Evolutionary conservation across 2,797 vertebrate genomes (phyloP).

Genomic region (Chiloscyllium punctatum): DNA sequence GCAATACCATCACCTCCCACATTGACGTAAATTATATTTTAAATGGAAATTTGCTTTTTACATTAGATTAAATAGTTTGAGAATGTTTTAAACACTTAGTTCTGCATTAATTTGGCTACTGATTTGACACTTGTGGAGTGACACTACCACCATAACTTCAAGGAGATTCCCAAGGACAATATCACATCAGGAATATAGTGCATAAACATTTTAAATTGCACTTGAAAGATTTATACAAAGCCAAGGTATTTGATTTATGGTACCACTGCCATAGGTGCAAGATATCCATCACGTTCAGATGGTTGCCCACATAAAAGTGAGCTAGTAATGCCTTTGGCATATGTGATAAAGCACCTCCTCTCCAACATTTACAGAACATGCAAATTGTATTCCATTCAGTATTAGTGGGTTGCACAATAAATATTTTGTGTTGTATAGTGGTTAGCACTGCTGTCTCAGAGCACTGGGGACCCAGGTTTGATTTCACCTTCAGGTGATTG

Average conservation of each 20-base stretch:
- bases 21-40: too few relatives aligned
- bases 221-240: not conserved
- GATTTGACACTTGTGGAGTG: too few relatives aligned
- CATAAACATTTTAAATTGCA: not conserved
- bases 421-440: not conserved
- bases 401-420: not conserved
- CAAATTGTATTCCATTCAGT: not conserved
- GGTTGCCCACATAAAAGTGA: not conserved
- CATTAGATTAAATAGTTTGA: too few relatives aligned
- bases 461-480: too few relatives aligned
- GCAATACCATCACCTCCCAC: too few relatives aligned
- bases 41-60: too few relatives aligned
- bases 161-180: too few relatives aligned
- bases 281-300: not conserved
- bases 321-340: not conserved
- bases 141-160: too few relatives aligned
- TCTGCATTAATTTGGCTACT: too few relatives aligned
- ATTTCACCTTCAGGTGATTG: too few relatives aligned
- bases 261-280: not conserved
- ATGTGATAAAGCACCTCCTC: not conserved
- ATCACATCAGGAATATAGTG: too few relatives aligned
- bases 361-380: not conserved
- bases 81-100: too few relatives aligned
- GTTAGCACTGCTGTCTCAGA: not conserved
- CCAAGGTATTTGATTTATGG: not conserved